Base-by-base conservation (phyloP, 2,797 vertebrate genomes). In the Liparis tanakae region DNA sequence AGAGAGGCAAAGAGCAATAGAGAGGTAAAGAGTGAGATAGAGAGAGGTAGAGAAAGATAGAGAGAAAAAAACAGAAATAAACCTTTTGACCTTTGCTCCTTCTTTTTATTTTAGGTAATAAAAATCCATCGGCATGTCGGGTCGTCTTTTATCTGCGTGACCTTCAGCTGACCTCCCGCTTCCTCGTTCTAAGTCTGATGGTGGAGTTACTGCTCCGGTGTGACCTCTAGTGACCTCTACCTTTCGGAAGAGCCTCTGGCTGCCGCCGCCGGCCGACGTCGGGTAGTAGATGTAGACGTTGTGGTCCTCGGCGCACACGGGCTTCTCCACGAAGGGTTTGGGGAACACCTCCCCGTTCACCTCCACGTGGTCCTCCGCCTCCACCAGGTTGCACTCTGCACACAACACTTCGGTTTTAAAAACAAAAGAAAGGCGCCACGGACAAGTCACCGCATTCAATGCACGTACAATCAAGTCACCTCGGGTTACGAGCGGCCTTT, bases 271-370 rank as follows among this genome's bases (percentile, higher is more conserved):
- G 0, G 98, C 98, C 2, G 98, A 97, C 0, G 97, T 98, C 0
- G 98, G 98, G 86, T 99, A 99, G 87, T 99, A 99, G 87, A 99
- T 99, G 85, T 99, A 99, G 70, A 99, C 98, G 0, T 99, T 99
- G 91, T 99, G 98, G 91, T 99, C 98, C 85, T 99, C 98, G 0
- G 98, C 98, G 17, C 96, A 98, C 85, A 99, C 98, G 0, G 98
- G 98, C 84, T 99, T 99, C 93, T 99, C 98, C 74, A 99, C 98
- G 76, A 99, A 99, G 0, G 98, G 98, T 88, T 99, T 99, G 4
- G 95, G 97, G 87, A 99, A 99, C 65, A 98, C 91, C 73, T 97
- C 96, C 44, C 97, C 97, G 0, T 98, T 98, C 41, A 99, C 97
- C 90, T 99, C 98, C 12, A 99, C 98, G 0, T 99, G 97, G 90